Percentiles rank a stretch among this genome's conserved stretches.
Conservation (phyloP, 2,113 vertebrate species). For the Typhlomys cinereus region DNA sequence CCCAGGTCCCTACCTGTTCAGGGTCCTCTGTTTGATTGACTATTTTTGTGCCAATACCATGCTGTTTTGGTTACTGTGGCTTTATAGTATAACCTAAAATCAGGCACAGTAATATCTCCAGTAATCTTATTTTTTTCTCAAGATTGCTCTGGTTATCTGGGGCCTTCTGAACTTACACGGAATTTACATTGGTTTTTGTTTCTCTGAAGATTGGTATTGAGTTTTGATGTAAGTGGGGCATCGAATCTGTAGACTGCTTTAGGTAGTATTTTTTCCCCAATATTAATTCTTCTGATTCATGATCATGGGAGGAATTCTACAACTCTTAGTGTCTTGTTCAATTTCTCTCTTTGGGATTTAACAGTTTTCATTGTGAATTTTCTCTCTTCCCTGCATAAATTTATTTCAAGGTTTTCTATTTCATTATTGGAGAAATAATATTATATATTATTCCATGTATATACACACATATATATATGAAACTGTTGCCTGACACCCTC, state of each 20-base stretch:
- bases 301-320: too few relatives aligned
- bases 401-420: background rate
- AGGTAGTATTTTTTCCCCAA: too few relatives aligned
- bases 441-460: too few relatives aligned
- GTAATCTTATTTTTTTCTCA: background rate
- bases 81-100: background rate
- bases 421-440: too few relatives aligned
- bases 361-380: background rate
- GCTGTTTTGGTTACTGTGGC: background rate
- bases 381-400: background rate
- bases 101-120: background rate
- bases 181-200: background rate
- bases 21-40: background rate
- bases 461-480: too few relatives aligned
- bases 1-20: background rate
- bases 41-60: too few relatives aligned
- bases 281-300: background rate
- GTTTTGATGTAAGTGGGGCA: background rate
- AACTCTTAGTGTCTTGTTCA: background rate
- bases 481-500: too few relatives aligned
- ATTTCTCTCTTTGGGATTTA: background rate
- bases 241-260: background rate
- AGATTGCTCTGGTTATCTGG: background rate
- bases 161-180: background rate
- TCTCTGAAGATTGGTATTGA: background rate